Evolutionary conservation across 2,888 invertebrate genomes (phyloP), one percentile per base, ranked within the genome.

Genomic region (Linnaemya tessellans): DNA sequence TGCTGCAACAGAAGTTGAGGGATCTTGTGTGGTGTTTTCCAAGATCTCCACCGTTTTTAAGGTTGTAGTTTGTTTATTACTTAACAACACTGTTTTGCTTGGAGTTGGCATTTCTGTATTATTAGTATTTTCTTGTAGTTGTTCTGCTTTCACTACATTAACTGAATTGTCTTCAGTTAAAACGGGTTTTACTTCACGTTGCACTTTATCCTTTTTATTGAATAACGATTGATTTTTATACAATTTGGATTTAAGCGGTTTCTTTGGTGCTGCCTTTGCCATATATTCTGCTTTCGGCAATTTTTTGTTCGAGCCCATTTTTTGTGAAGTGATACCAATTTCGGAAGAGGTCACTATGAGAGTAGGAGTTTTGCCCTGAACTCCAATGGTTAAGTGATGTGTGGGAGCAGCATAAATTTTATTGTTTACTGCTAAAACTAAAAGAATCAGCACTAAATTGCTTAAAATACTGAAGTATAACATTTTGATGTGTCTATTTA

Each of bases 351-450:
- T 88, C 18, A 88, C 89, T 65, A 87, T 86, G 65, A 89, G 62
- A 11, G 88, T 89, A n/a, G 89, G 89, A 13, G 86, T 89, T 43
- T 88, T 86, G 7, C 88, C 89, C 43, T 87, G 87, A 4, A 88
- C 88, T 9, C 86, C 87, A 18, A 88, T 87, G 22, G 88, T 84
- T 58, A 88, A 62, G 46, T 88, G 88, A 75, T 87, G 88, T 49
- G 87, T 84, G 18, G 88, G 88, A 20, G 88, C 88, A 25, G 86
- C 49, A 11, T 67, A 22, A 15, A 22, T 64, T 11, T 62, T 43
- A 15, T 43, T 41, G 7, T 77, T 41, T 49, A 64, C 51, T 11
- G 38, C 18, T 7, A 75, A n/a, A 0, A 85, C 4, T 15, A 79
- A 60, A 15, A 62, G n/a, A n/a, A 9, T 20, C 60, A 79, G 68